Base-by-base conservation (phyloP, 2,888 invertebrate species). In the Diarsia mendica region DNA sequence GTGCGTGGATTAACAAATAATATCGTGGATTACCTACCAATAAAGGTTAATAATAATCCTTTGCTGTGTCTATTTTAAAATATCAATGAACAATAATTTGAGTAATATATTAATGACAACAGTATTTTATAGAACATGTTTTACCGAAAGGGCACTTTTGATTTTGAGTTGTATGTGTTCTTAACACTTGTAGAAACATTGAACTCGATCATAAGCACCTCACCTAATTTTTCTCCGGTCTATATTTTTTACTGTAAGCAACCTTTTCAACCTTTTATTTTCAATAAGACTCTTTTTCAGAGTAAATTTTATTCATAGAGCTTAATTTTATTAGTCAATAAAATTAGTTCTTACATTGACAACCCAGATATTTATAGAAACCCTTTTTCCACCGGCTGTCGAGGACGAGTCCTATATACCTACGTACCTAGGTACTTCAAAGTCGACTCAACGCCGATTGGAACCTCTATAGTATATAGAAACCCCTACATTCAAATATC, bases 401-500 rank as follows among this genome's bases (percentile, higher is more conserved):
- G 28, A 28, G 28, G 28, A 28, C 28, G 28, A 28, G 28, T 28
- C 28, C 28, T 28, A n/a, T n/a, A n/a, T n/a, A n/a, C n/a, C n/a
- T n/a, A n/a, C n/a, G n/a, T n/a, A n/a, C n/a, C n/a, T n/a, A 28
- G 1, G 28, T 28, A 28, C 28, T 28, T 28, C 28, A 28, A 28
- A 28, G 2, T 28, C 28, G 28, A 28, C 28, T 28, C 28, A 2
- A 28, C 28, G 28, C 2, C 28, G 28, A 28, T 28, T 28, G 28
- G 28, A 28, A 28, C 28, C 28, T 28, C 28, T 28, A 28, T 28
- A 28, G 28, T 60, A 63, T 28, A 60, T 13, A 6, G n/a, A 60
- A 3, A 55, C 13, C 72, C n/a, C 10, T 23, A 64, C 5, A 53
- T 65, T 64, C 39, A 39, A 55, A 77, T n/a, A 67, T n/a, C 60